These are phyloP conservation scores for Pristionchus maxplancki DNA, from an alignment of 2,888 invertebrate genomes.

Conservation along the genomic window DNA sequence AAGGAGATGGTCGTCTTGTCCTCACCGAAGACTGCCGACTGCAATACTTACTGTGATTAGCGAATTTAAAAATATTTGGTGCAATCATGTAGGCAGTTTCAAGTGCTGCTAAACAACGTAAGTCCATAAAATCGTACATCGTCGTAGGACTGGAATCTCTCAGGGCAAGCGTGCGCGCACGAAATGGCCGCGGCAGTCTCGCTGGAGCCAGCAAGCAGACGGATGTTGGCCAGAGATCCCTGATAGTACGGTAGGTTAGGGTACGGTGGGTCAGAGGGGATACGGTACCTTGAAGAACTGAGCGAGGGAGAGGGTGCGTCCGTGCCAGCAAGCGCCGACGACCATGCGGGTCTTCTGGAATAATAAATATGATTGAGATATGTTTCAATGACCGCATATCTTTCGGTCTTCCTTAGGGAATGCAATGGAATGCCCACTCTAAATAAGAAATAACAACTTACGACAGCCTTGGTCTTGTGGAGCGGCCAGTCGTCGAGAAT, in stretches of 20 bases:
- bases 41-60: constrained; percentile 54
- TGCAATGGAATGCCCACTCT: neutral
- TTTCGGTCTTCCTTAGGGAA: neutral
- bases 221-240: constrained; percentile 91
- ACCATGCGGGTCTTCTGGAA: constrained; percentile 86
- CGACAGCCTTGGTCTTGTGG: constrained; percentile 91
- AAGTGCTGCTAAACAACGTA: constrained; percentile 25
- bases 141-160: constrained; percentile 36
- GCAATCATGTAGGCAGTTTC: neutral
- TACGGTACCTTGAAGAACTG: constrained; percentile 84
- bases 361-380: neutral
- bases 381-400: neutral
- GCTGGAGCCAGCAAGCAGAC: constrained; percentile 85
- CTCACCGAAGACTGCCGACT: constrained; percentile 79
- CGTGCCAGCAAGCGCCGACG: constrained; percentile 98
- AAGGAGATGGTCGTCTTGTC: constrained; percentile 79
- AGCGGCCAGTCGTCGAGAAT: constrained; percentile 99
- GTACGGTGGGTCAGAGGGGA: neutral
- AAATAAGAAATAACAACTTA: constrained; percentile 45
- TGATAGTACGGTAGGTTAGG: constrained; percentile 72
- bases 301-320: constrained; percentile 85
- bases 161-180: constrained; percentile 87
- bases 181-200: constrained; percentile 86
- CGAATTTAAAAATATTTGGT: neutral
- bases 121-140: neutral